A percentile compares a stretch with the other conserved stretches of the same genome.
Conservation (phyloP, 1,140 invertebrate genomes). For the Brachionus asplanchnoidis region DNA sequence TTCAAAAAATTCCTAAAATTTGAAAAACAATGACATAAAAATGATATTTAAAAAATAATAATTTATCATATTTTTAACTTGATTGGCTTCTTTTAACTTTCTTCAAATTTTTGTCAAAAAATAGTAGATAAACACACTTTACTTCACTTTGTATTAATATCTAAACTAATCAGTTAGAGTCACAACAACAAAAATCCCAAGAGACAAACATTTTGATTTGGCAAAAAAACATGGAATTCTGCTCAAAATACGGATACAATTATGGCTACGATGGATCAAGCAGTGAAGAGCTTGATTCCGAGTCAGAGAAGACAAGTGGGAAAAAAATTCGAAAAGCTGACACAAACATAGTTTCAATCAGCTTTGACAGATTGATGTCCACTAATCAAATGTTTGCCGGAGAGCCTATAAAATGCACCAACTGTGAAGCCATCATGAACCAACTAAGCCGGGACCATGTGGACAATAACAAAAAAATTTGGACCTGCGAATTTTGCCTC, state of each 20-base stretch:
- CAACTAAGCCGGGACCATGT: neutral
- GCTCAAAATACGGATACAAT: neutral
- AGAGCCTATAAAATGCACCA: neutral
- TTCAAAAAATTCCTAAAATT: too few species aligned
- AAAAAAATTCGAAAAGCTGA: slow-evolving; percentile 20
- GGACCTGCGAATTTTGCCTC: slow-evolving; percentile 50
- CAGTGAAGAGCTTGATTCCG: neutral
- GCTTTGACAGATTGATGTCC: neutral
- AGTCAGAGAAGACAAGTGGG: neutral
- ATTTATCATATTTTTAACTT: too few species aligned
- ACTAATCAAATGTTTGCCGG: neutral
- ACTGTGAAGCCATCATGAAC: neutral
- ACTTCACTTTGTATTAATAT: neutral
- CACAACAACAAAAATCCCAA: neutral
- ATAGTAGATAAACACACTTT: too few species aligned
- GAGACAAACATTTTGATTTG: neutral
- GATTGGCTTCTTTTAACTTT: too few species aligned
- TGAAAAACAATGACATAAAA: too few species aligned
- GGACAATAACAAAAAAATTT: neutral
- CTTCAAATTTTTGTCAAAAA: too few species aligned
- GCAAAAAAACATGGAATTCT: slow-evolving; percentile 26
- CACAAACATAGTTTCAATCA: neutral
- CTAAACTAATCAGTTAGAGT: neutral
- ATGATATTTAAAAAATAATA: too few species aligned
- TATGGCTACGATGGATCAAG: slow-evolving; percentile 6